phyloP scores from a whole-genome alignment of 2,888 invertebrate genomes.

The Tromatobia lineatoria region DNA sequence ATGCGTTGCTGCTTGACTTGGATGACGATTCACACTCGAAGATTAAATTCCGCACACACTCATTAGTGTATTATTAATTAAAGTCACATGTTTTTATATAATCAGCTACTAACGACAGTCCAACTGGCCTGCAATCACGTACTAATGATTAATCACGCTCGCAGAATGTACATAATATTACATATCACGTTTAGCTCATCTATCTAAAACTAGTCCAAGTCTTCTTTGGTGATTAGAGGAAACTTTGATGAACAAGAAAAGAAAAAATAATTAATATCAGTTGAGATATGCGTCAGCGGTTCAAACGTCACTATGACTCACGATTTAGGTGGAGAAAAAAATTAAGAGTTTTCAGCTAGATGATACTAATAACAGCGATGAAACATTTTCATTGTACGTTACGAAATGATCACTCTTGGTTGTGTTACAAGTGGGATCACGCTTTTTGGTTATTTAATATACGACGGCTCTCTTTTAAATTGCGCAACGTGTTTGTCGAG shows the following conservation, averaged over 20 bases:
- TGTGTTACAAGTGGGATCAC: constrained; percentile 14
- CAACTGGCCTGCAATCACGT: constrained; percentile 35
- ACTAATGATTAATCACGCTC: constrained; percentile 46
- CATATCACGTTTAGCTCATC: constrained; percentile 6
- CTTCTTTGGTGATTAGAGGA: constrained; percentile 12
- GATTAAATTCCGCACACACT: background rate
- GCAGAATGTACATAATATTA: background rate
- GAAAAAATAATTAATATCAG: constrained; percentile 27
- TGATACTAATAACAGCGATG: constrained; percentile 41
- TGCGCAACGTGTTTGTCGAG: constrained; percentile 26
- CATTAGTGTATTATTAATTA: constrained; percentile 27
- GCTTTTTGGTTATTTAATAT: constrained; percentile 21
- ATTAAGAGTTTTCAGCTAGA: constrained; percentile 21
- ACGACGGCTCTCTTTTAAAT: constrained; percentile 9
- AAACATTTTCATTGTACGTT: constrained; percentile 38
- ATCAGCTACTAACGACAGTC: background rate
- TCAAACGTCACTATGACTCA: constrained; percentile 40
- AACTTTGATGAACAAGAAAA: constrained; percentile 20
- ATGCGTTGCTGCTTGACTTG: background rate
- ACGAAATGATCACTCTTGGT: constrained; percentile 37
- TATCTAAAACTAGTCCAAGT: constrained; percentile 10
- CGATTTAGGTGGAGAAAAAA: constrained; percentile 7
- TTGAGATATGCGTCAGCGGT: constrained; percentile 22
- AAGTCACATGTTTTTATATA: background rate
- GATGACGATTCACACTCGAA: background rate